Percentiles rank a stretch among this genome's conserved stretches.
These are phyloP conservation scores for Candidula unifasciata DNA, from an alignment of 2,888 invertebrate species.

Conservation along the genomic window DNA sequence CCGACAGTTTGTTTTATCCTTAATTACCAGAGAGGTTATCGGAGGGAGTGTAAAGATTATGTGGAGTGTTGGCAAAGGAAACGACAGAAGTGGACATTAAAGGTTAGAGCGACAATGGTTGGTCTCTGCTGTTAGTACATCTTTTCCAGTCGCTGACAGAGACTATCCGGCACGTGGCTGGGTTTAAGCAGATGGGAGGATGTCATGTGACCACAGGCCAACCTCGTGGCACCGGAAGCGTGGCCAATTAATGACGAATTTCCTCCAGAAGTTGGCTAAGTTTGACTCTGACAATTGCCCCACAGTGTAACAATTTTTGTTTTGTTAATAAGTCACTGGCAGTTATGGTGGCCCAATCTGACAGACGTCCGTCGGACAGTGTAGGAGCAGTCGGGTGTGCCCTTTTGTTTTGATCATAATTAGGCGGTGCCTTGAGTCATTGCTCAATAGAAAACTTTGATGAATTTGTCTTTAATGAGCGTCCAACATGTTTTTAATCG, in stretches of 20 bases:
- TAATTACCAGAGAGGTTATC: background rate
- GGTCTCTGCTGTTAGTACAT: background rate
- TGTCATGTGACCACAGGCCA: background rate
- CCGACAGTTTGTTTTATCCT: conserved; percentile 31
- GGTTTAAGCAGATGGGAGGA: conserved; percentile 33
- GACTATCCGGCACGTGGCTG: conserved; percentile 23
- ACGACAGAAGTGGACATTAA: conserved; percentile 1
- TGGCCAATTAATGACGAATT: conserved; percentile 25
- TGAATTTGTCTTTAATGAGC: background rate
- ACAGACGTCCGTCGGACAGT: background rate
- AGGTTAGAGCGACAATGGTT: background rate
- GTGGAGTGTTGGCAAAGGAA: background rate
- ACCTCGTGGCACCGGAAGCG: conserved; percentile 28
- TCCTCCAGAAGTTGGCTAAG: background rate
- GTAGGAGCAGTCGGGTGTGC: background rate
- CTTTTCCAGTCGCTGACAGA: background rate
- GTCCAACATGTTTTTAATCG: background rate
- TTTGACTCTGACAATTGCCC: background rate
- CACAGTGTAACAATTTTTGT: background rate
- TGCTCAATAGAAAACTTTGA: background rate
- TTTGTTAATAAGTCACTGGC: background rate
- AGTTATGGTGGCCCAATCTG: background rate
- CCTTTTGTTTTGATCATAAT: background rate
- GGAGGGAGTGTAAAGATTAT: conserved; percentile 18
- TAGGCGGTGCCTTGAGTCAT: background rate